Evolutionary conservation across 2,888 invertebrate genomes (phyloP), one percentile per base, ranked within the genome.

Genomic region (Chrysotoxum bicinctum): DNA sequence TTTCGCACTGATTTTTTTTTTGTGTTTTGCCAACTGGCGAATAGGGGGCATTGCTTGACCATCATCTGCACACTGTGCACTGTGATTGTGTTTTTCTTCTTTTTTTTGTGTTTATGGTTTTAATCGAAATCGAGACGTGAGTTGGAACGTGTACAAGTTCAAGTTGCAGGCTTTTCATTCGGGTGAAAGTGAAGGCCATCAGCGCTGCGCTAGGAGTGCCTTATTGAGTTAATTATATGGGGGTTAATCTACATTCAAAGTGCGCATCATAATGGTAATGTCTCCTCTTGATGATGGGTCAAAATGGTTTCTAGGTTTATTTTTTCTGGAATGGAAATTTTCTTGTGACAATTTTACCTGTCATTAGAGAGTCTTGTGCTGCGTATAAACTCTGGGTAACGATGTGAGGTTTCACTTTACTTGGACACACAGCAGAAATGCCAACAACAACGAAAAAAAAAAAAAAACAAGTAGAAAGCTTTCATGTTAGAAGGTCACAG

Each of bases 161-260:
- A 73, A 73, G 35, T 35, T 48, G 14, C 23, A 54, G 35, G n/a
- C 40, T 30, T 54, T 26, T 37, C 14, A 23, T 21, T 40, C 40
- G 9, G 75, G 84, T 75, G 80, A 84, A 84, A 84, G 84, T 79
- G 52, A 75, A 50, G 66, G 30, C 64, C 16, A 21, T n/a, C 9
- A 40, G 40, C 16, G n/a, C 9, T 32, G 64, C 10, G 8, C 5
- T 5, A 72, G 70, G 50, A 72, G 58, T 43, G 64, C 30, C 19
- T 35, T 35, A 35, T 58, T 66, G 45, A 21, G 54, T 50, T 79
- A 54, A 73, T 78, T 79, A 70, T 50, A 14, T 14, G 12, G 21
- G 69, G 83, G 32, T 48, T 73, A 85, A 85, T 85, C 81, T 81
- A 52, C 62, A 81, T 81, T 80, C 81, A 85, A 72, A 76, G 81